phyloP scores from a whole-genome alignment of 1,140 invertebrate species.

The Tetragonula clypearis region DNA sequence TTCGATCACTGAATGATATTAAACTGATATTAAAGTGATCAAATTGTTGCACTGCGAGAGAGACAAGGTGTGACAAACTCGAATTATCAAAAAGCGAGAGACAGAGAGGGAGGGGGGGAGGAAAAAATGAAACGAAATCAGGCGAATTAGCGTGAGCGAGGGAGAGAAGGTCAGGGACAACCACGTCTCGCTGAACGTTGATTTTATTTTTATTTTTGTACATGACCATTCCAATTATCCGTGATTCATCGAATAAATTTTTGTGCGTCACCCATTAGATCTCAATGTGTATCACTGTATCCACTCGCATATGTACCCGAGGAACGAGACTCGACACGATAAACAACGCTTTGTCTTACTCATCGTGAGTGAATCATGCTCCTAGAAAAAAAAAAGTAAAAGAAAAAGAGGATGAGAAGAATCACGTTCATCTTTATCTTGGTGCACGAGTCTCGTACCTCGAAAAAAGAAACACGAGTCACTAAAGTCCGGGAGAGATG shows the following conservation, averaged over 20 bases:
- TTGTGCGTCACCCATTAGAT: slow-evolving; percentile 35
- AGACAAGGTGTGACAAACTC: neutral
- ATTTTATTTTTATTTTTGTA: slow-evolving; percentile 65
- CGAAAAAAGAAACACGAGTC: neutral
- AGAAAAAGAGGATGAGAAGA: neutral
- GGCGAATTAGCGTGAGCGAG: slow-evolving; percentile 11
- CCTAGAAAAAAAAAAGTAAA: neutral
- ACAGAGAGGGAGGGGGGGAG: no score
- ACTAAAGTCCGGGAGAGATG: neutral
- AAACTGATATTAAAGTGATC: neutral
- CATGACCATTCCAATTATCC: slow-evolving; percentile 52
- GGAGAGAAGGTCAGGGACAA: slow-evolving; percentile 44
- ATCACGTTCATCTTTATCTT: neutral
- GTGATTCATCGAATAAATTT: slow-evolving; percentile 58
- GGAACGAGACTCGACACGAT: slow-evolving; percentile 5
- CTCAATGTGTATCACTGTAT: slow-evolving; percentile 29
- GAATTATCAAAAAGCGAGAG: neutral
- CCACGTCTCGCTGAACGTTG: slow-evolving; percentile 27
- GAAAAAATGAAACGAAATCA: neutral
- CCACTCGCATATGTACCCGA: neutral
- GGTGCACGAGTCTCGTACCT: neutral
- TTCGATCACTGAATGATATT: no score
- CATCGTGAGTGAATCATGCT: slow-evolving; percentile 5
- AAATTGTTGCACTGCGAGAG: neutral
- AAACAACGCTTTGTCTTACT: slow-evolving; percentile 12